Percentiles rank a stretch among this genome's conserved stretches.
These are phyloP conservation scores for Drosophila ohnishii DNA, from an alignment of 1,140 invertebrate species.

Conservation along the genomic window DNA sequence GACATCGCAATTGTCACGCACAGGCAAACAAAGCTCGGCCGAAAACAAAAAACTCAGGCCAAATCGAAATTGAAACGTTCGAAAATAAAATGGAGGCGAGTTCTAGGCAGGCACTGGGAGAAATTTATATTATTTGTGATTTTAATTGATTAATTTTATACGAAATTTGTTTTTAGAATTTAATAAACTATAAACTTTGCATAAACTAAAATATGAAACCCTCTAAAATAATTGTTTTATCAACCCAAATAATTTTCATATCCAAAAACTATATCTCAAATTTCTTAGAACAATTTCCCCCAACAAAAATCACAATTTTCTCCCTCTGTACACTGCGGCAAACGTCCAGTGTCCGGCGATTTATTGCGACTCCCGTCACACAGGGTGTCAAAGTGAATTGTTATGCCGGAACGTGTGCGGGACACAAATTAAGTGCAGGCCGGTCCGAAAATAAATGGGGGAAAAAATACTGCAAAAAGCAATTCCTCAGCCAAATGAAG, in stretches of 20 bases:
- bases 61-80: constrained; percentile 64
- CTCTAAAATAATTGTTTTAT: background rate
- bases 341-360: constrained; percentile 29
- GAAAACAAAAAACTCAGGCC: constrained; percentile 11
- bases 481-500: constrained; percentile 61
- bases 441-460: constrained; percentile 56
- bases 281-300: background rate
- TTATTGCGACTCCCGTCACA: constrained; percentile 41
- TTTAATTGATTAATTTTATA: background rate
- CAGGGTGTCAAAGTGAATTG: constrained; percentile 71
- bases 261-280: too few relatives aligned
- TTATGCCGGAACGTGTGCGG: constrained; percentile 59
- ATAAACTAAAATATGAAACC: background rate
- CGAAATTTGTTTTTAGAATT: background rate
- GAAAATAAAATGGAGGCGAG: constrained; percentile 40
- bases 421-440: constrained; percentile 71
- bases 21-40: constrained; percentile 39
- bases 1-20: constrained; percentile 68
- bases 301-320: background rate
- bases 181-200: background rate
- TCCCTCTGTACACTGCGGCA: constrained; percentile 3
- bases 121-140: background rate
- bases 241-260: background rate
- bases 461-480: constrained; percentile 31
- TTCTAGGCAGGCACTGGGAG: background rate